These are phyloP conservation scores for Eurytoma californica DNA, from an alignment of 2,888 invertebrate species.

Conservation along the genomic window DNA sequence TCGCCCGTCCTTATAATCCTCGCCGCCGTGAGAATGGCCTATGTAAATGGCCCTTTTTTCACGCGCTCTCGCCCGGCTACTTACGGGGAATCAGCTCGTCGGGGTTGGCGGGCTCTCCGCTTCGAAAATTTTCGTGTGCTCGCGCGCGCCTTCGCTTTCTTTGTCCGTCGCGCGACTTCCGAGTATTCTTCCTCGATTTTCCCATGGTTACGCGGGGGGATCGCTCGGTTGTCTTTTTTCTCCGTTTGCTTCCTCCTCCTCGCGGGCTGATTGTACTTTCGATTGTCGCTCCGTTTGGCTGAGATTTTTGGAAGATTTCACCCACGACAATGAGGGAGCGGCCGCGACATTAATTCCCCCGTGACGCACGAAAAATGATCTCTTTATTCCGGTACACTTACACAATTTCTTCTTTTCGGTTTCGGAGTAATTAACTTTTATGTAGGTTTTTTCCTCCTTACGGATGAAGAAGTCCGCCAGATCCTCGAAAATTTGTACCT, in stretches of 20 bases:
- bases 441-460: too few species aligned
- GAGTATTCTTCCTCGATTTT: slow-evolving; percentile 22
- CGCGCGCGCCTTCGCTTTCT: slow-evolving; percentile 36
- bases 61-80: neutral
- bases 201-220: slow-evolving; percentile 2
- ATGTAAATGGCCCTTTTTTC: slow-evolving; percentile 35
- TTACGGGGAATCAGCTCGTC: neutral
- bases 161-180: slow-evolving; percentile 14
- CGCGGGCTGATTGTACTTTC: too few species aligned
- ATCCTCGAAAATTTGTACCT: neutral
- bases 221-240: too few species aligned
- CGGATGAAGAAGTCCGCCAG: neutral
- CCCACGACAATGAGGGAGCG: too few species aligned
- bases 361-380: too few species aligned
- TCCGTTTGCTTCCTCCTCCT: too few species aligned
- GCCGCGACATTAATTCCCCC: too few species aligned
- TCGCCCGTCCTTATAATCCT: neutral
- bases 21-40: slow-evolving; percentile 18
- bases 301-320: too few species aligned
- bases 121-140: slow-evolving; percentile 40
- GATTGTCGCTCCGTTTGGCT: too few species aligned
- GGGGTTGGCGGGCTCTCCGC: neutral
- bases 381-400: too few species aligned
- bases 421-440: too few species aligned
- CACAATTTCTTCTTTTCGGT: too few species aligned